These are phyloP conservation scores for Cylindroiulus punctatus DNA, from an alignment of 2,888 invertebrate genomes.

Conservation along the genomic window DNA sequence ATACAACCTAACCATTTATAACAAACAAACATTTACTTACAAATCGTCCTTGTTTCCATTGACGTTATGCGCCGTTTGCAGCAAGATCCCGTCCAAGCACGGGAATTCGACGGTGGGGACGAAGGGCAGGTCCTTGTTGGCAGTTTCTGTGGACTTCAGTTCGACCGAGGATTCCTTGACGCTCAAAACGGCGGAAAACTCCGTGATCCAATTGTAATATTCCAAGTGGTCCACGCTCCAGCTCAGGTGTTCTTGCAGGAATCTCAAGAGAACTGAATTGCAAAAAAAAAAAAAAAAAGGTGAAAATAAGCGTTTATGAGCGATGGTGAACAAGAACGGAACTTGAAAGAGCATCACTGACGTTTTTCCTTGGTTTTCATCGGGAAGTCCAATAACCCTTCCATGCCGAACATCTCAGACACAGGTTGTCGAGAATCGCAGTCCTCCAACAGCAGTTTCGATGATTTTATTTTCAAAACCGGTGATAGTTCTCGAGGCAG, in stretches of 20 bases:
- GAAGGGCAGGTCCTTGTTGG: background rate
- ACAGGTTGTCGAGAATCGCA: background rate
- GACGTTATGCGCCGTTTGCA: background rate
- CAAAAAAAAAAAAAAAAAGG: background rate
- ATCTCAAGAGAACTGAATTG: background rate
- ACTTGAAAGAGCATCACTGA: background rate
- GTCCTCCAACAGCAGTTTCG: background rate
- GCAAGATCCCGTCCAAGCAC: background rate
- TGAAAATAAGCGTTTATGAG: too few species aligned
- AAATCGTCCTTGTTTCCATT: background rate
- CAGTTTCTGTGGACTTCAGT: background rate
- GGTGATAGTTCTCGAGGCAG: background rate
- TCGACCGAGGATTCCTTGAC: constrained; percentile 35
- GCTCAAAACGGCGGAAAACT: background rate
- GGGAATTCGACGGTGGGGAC: background rate
- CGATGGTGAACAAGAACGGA: background rate
- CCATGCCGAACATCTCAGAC: constrained; percentile 35
- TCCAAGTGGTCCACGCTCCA: constrained; percentile 11
- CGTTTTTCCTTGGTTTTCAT: constrained; percentile 27
- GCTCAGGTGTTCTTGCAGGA: background rate
- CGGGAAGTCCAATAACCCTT: background rate
- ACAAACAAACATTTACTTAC: background rate
- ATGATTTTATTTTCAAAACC: background rate
- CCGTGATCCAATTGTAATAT: constrained; percentile 35
- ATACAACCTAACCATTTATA: too few species aligned